Evolutionary conservation across 2,888 invertebrate species (phyloP), one percentile per base, ranked within the genome.

Genomic region (Macrosoma leucophasiata): DNA sequence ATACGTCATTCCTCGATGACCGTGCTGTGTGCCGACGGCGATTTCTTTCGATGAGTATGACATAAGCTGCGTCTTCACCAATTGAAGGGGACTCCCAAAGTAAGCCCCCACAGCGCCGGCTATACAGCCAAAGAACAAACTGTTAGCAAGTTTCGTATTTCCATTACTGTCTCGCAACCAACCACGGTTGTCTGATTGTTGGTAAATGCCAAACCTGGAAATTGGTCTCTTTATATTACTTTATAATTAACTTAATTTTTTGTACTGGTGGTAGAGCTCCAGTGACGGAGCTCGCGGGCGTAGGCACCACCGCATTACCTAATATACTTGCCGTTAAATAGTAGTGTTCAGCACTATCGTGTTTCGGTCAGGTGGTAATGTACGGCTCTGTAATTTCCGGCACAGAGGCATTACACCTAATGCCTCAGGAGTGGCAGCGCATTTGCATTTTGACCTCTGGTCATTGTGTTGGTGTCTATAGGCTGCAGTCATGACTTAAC

Each of bases 41-140:
- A 96, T 94, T 46, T 88, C 81, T 41, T 87, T 77, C 0, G 89
- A 89, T 1, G 93, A 90, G 66, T 90, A 87, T 0, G 94, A 88
- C 84, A 96, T 95, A 2, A 95, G 81, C 56, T 95, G 95, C 0
- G 94, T 95, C 76, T 96, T 96, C 0, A 96, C 91, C 77, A 97
- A 74, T 62, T 94, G 96, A 33, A 97, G 87, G 0, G 97, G 97
- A 72, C 95, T 96, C 2, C 93, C 95, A 36, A 90, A 78, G 36
- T 90, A 85, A 1, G 91, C 91, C 1, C 95, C 96, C 13, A 90
- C 66, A 50, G 89, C 87, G 0, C 97, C 97, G 7, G 94, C 89
- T 5, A 90, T 49, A 0, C 93, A 93, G 2, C 95, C 94, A 45
- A 91, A 89, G 11, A 90, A 50, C 1, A 92, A 78, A 39, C 92